These are phyloP conservation scores for Cynoglossus semilaevis DNA, from an alignment of 2,113 vertebrate species.

Conservation along the genomic window DNA sequence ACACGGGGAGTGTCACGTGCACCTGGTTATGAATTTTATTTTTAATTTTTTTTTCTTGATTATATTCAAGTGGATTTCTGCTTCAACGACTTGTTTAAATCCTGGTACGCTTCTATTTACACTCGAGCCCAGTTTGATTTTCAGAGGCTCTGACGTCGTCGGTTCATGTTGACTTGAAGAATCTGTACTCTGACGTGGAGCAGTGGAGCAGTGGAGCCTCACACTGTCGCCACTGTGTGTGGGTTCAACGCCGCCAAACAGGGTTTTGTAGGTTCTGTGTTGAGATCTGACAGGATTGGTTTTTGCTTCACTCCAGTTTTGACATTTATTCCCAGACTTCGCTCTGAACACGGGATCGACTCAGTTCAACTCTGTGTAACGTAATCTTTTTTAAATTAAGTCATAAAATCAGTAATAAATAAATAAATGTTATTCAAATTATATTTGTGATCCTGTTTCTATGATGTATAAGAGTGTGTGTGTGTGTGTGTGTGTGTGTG, in stretches of 20 bases:
- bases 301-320: slow-evolving; percentile 8
- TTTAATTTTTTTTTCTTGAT: slow-evolving; percentile 2
- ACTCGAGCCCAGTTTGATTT: slow-evolving; percentile 24
- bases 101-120: slow-evolving; percentile 16
- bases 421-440: slow-evolving; percentile 38
- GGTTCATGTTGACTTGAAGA: slow-evolving; percentile 50
- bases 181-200: slow-evolving; percentile 35
- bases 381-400: slow-evolving; percentile 74
- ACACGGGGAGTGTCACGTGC: slow-evolving; percentile 18
- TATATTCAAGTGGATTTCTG: slow-evolving; percentile 21
- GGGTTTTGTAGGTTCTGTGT: no score
- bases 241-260: no score
- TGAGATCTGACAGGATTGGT: no score
- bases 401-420: slow-evolving; percentile 67
- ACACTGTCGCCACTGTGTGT: no score
- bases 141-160: slow-evolving; percentile 18
- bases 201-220: no score
- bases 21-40: neutral
- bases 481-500: no score
- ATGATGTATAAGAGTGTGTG: neutral
- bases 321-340: slow-evolving; percentile 38
- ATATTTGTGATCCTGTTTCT: neutral
- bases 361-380: slow-evolving; percentile 71
- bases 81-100: slow-evolving; percentile 3
- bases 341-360: slow-evolving; percentile 53